These are phyloP conservation scores for Pipistrellus pygmaeus DNA, from an alignment of 2,797 vertebrate genomes.

Conservation along the genomic window DNA sequence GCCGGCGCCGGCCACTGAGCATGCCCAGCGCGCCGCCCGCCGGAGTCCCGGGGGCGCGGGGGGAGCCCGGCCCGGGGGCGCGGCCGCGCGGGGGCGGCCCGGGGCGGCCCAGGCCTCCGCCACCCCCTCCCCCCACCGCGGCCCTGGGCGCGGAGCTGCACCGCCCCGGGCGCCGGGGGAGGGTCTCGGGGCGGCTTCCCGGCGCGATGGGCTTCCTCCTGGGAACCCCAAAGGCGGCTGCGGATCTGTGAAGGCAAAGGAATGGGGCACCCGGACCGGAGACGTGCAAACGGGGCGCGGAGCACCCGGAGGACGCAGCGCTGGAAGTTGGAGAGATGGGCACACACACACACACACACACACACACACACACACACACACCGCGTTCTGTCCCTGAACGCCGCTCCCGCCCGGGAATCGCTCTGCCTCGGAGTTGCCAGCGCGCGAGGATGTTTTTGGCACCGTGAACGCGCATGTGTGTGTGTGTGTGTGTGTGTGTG, in stretches of 20 bases:
- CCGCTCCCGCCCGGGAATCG: background rate
- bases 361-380: no score
- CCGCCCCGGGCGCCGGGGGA: background rate
- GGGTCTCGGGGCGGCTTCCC: constrained; percentile 89
- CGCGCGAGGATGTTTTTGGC: background rate
- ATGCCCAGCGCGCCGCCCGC: constrained; percentile 78
- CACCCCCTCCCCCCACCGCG: background rate
- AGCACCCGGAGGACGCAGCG: background rate
- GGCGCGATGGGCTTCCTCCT: constrained; percentile 59
- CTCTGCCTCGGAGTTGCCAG: background rate
- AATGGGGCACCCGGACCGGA: background rate
- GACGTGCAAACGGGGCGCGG: background rate
- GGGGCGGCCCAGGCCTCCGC: background rate
- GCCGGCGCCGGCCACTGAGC: constrained; percentile 79
- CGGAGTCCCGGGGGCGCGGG: constrained; percentile 74
- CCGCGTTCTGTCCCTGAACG: background rate
- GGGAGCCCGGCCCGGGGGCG: constrained; percentile 20
- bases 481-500: no score
- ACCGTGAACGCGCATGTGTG: background rate
- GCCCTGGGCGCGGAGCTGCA: background rate
- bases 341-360: no score
- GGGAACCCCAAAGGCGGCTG: background rate
- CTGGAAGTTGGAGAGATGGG: background rate
- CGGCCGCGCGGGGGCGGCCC: background rate
- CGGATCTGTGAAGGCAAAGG: background rate